These are phyloP conservation scores for Phalloptychus januarius DNA, from an alignment of 2,797 vertebrate genomes.

Conservation along the genomic window DNA sequence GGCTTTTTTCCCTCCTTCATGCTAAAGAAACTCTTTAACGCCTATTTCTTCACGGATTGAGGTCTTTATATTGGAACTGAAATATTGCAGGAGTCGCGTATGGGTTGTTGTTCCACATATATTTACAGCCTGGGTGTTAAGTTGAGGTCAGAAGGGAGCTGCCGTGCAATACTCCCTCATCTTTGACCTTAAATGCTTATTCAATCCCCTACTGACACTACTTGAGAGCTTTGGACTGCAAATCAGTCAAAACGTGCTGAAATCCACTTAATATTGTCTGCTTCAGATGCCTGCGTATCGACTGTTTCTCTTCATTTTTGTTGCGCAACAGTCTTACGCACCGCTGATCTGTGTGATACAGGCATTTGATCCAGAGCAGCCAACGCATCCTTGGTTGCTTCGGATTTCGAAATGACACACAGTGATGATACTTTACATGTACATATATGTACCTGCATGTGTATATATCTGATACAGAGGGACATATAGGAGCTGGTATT, in stretches of 20 bases:
- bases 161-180: constrained; percentile 3
- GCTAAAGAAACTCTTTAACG: neutral
- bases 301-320: neutral
- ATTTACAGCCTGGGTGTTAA: constrained; percentile 33
- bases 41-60: neutral
- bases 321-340: constrained; percentile 16
- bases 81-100: constrained; percentile 23
- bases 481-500: constrained; percentile 43
- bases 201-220: constrained; percentile 7
- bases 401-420: constrained; percentile 8
- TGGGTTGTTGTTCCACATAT: constrained; percentile 10
- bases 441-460: constrained; percentile 62
- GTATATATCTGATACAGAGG: constrained; percentile 69
- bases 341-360: constrained; percentile 55
- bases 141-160: constrained; percentile 50
- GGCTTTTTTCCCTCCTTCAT: neutral
- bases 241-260: neutral
- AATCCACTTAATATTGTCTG: neutral
- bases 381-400: constrained; percentile 42
- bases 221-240: neutral
- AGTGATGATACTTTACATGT: constrained; percentile 37
- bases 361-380: constrained; percentile 17
- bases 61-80: constrained; percentile 12
- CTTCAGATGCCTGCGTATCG: neutral
- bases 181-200: constrained; percentile 5